These are phyloP conservation scores for Antechinus flavipes DNA, from an alignment of 2,113 vertebrate species.

Conservation along the genomic window DNA sequence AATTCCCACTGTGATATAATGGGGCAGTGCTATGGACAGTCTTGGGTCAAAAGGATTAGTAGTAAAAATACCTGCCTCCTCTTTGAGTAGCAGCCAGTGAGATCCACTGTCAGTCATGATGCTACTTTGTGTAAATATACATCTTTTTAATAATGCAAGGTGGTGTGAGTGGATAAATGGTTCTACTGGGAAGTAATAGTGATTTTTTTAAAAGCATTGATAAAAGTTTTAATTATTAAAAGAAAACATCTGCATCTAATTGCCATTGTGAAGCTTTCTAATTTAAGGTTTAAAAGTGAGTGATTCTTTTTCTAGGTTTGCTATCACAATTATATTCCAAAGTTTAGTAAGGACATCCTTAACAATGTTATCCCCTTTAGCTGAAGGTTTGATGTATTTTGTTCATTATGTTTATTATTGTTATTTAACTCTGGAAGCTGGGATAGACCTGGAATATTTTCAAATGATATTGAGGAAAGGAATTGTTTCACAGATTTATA, in stretches of 20 bases:
- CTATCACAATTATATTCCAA: neutral
- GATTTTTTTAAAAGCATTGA: too few relatives aligned
- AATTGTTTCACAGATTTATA: neutral
- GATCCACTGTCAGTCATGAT: too few relatives aligned
- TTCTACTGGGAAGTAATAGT: too few relatives aligned
- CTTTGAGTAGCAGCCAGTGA: too few relatives aligned
- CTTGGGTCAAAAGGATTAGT: too few relatives aligned
- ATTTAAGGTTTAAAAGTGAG: neutral
- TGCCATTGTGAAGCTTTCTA: neutral
- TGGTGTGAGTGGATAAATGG: too few relatives aligned
- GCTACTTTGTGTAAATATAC: too few relatives aligned
- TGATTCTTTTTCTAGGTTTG: neutral
- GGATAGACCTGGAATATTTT: neutral
- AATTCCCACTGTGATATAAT: too few relatives aligned
- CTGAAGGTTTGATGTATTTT: neutral
- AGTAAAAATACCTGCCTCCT: too few relatives aligned
- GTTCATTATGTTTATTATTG: neutral
- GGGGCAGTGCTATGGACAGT: too few relatives aligned
- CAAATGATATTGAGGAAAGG: neutral
- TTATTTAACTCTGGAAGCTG: neutral
- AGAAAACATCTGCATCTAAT: neutral
- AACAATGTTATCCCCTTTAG: neutral
- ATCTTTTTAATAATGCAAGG: too few relatives aligned
- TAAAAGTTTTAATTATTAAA: too few relatives aligned
- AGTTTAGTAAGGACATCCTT: neutral